Base-by-base conservation (phyloP, 2,113 vertebrate species). In the Hylia prasina region DNA sequence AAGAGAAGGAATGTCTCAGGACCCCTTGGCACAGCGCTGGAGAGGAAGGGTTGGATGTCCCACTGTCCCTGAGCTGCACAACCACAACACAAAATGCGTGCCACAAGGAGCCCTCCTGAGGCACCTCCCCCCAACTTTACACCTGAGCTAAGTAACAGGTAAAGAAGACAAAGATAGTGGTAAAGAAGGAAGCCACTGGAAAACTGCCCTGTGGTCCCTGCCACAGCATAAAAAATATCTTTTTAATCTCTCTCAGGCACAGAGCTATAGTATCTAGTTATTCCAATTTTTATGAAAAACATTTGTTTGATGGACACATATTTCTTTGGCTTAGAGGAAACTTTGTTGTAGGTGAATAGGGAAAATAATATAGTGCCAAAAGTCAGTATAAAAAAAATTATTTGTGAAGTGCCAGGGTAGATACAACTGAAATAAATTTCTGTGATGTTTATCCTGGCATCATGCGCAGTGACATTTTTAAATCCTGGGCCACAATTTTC, bases 391-490 rank as follows among this genome's bases (percentile, higher is more conserved):
- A 90, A 64, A 79, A 66, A 76, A 61, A 9, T 5, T 22, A 45
- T 42, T 78, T 45, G 23, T 44, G 28, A 90, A 80, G 64, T 24
- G 68, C 53, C 48, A 70, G 44, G n/a, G 24, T 75, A 70, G 47
- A 83, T 44, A 68, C 44, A 93, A 86, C 42, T 15, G 42, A 87
- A 93, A 89, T 54, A 51, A 57, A 82, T 94, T 94, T 80, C 75
- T 82, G 23, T 88, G 72, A 53, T 82, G 82, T 80, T 94, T 93
- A 82, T 66, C 57, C 70, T 66, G 54, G 45, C 70, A 79, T 79
- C 54, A 54, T 23, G 50, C 58, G 71, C 82, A 88, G 42, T 80
- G 90, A 85, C 90, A 90, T 90, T 87, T 94, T 87, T 50, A 57
- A 89, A 82, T 91, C 75, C 47, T 1, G 2, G 77, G 58, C 66